Base-by-base conservation (phyloP, 1,140 invertebrate species). In the Arion vulgaris region DNA sequence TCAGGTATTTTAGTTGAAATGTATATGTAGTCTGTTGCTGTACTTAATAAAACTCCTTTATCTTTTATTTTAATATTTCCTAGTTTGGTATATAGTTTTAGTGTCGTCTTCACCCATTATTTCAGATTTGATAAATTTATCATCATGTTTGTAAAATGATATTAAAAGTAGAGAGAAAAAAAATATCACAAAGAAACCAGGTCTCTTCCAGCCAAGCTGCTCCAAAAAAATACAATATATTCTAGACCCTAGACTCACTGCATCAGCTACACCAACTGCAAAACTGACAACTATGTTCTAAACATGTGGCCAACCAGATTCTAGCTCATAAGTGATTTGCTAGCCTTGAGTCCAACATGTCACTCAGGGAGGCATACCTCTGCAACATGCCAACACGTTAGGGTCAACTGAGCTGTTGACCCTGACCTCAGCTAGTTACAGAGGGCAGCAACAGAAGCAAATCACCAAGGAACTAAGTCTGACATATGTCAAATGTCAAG, bases 291-390 rank as follows among this genome's bases (percentile, higher is more conserved):
- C 32, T 66, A 66, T 66, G 32, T 66, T 66, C 32, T 9, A 66
- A n/a, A 9, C 32, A 32, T 66, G 5, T 66, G 23, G 23, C 28
- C 11, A 39, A 28, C 5, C 36, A 28, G 69, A 28, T 23, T 11
- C 23, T 34, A 36, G 36, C 28, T 32, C 36, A 38, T 28, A 11
- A 72, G 69, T 34, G 38, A 72, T 34, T 57, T 2, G n/a, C 76
- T 34, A 49, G 53, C 76, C 38, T 51, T 78, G 76, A 51, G 36
- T 82, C 81, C 73, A 76, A 77, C 73, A 76, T 76, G 72, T 75
- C 73, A 82, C 71, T 72, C 57, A 82, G 57, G 41, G 72, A 74
- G 74, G 66, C 45, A 39, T 28, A 45, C 69, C 69, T 72, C 69
- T 26, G 34, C 38, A 39, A 72, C 69, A 9, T 9, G 9, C 69